Evolutionary conservation across 2,888 invertebrate species (phyloP).

Genomic region (Drosophila kanekoi): DNA sequence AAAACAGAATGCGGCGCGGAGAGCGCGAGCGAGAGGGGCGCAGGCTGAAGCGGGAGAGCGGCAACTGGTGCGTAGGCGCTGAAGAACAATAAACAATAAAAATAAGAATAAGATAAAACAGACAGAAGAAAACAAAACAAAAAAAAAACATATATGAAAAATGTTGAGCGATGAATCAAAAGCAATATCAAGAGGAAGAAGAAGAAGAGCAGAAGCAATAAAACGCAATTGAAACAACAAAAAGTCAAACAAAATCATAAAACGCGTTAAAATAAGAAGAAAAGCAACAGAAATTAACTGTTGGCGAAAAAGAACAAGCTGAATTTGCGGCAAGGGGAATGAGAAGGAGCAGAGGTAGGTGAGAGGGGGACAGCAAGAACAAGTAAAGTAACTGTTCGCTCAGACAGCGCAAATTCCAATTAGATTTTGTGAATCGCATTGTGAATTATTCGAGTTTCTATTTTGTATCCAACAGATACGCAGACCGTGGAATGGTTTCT

Average conservation of each 20-base stretch:
- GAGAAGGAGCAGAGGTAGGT: not conserved
- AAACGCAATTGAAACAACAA: slow-evolving; percentile 33
- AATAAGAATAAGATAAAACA: slow-evolving; percentile 9
- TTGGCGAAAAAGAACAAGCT: slow-evolving; percentile 1
- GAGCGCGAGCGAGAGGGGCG: slow-evolving; percentile 3
- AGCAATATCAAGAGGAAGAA: slow-evolving; percentile 11
- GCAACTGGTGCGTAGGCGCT: slow-evolving; percentile 60
- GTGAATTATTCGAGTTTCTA: slow-evolving; percentile 2
- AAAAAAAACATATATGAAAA: slow-evolving; percentile 14
- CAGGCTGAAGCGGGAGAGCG: not conserved
- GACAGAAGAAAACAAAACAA: slow-evolving; percentile 3
- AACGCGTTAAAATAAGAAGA: slow-evolving; percentile 14
- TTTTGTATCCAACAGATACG: not conserved
- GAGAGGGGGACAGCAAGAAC: not conserved
- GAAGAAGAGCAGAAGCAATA: slow-evolving; percentile 2
- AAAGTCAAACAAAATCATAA: slow-evolving; percentile 12
- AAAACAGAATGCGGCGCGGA: slow-evolving; percentile 45
- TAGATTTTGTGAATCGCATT: slow-evolving; percentile 12
- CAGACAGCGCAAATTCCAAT: slow-evolving; percentile 7
- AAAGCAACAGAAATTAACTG: not conserved
- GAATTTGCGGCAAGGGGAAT: not conserved
- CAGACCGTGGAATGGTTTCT: too few relatives aligned
- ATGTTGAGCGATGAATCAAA: slow-evolving; percentile 52
- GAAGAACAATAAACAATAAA: slow-evolving; percentile 56
- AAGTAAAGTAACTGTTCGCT: slow-evolving; percentile 6